phyloP scores from a whole-genome alignment of 2,888 invertebrate genomes.

The Cephus rjabovi region DNA sequence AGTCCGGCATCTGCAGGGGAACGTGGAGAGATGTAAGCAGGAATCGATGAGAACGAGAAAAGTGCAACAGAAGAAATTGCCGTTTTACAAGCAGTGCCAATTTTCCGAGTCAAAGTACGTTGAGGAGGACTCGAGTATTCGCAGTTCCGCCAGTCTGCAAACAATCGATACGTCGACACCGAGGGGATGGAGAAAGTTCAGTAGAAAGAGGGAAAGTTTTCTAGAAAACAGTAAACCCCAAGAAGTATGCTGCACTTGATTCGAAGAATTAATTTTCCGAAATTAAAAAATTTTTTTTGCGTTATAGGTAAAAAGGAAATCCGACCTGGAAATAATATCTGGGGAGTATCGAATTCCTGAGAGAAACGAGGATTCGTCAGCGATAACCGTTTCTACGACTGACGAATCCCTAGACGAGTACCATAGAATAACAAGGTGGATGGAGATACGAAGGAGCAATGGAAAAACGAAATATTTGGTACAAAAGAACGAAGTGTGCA shows the following conservation, averaged over 20 bases:
- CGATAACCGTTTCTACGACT: constrained; percentile 3
- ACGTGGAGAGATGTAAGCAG: constrained; percentile 33
- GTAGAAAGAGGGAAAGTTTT: background rate
- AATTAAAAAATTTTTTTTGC: background rate
- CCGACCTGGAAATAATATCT: background rate
- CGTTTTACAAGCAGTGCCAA: background rate
- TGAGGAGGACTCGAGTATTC: background rate
- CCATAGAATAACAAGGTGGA: constrained; percentile 33
- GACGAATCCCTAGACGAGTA: constrained; percentile 29
- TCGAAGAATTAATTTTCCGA: background rate
- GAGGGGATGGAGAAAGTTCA: background rate
- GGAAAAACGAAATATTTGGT: constrained; percentile 28
- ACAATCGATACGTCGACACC: background rate
- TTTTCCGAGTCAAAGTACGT: constrained; percentile 15
- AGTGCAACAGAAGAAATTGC: constrained; percentile 18
- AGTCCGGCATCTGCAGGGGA: constrained; percentile 41
- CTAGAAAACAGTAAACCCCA: background rate
- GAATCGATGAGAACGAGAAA: constrained; percentile 31
- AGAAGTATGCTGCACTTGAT: background rate
- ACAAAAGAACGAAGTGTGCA: constrained; percentile 19
- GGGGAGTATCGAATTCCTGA: constrained; percentile 19
- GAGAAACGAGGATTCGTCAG: constrained; percentile 28
- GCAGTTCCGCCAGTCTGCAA: background rate
- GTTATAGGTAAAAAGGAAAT: background rate
- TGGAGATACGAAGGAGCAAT: constrained; percentile 35